Evolutionary conservation across 2,113 vertebrate species (phyloP).

Genomic region (Chrysemys picta): DNA sequence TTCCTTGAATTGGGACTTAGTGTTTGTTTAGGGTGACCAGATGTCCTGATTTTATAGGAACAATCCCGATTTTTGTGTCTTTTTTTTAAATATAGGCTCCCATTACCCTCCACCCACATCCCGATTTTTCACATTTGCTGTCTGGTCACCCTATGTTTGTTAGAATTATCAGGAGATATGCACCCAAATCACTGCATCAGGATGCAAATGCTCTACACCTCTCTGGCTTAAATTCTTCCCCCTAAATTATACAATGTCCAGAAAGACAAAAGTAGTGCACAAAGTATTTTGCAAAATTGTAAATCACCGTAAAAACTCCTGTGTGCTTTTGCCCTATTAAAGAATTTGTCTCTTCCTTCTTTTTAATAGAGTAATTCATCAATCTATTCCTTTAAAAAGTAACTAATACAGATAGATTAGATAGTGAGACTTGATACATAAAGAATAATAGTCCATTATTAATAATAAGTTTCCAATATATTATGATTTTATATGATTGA

Average conservation of each 20-base stretch:
- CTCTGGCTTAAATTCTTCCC: rapidly evolving
- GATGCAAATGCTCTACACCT: rapidly evolving
- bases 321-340: slow-evolving; percentile 47
- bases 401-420: slow-evolving; percentile 76
- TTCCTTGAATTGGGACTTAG: not conserved
- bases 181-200: not conserved
- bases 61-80: too few species aligned
- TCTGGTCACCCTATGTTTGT: not conserved
- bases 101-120: too few species aligned
- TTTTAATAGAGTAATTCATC: slow-evolving; percentile 79
- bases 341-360: slow-evolving; percentile 67
- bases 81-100: too few species aligned
- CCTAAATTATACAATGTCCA: not conserved
- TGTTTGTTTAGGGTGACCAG: too few species aligned
- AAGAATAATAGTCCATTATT: slow-evolving; percentile 62
- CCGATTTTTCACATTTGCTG: too few species aligned
- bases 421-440: slow-evolving; percentile 22
- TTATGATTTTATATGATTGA: slow-evolving; percentile 59
- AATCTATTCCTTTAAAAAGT: slow-evolving; percentile 67
- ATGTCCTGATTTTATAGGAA: too few species aligned
- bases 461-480: slow-evolving; percentile 55
- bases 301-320: slow-evolving; percentile 55
- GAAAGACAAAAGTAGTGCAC: slow-evolving; percentile 15
- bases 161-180: not conserved
- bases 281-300: not conserved